Percentiles rank a stretch among this genome's conserved stretches.
Evolutionary conservation across 2,113 vertebrate species (phyloP).

Genomic region (Climacteris rufus): DNA sequence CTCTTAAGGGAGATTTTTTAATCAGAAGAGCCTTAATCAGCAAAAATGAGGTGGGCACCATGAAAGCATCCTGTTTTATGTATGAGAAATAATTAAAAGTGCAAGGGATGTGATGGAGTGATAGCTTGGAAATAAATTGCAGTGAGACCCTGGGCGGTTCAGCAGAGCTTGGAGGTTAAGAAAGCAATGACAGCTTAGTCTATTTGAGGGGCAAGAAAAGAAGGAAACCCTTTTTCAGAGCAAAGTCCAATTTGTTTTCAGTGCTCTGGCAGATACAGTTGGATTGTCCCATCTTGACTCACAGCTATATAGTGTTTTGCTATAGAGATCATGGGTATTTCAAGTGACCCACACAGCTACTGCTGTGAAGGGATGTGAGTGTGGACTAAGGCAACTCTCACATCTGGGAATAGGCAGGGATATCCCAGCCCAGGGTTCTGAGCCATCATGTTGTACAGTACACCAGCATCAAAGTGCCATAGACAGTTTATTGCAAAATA

Average conservation of each 20-base stretch:
- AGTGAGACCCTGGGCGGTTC: slow-evolving; percentile 13
- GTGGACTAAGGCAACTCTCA: background rate
- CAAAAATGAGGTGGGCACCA: slow-evolving; percentile 47
- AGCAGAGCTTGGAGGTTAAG: slow-evolving; percentile 27
- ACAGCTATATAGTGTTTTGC: background rate
- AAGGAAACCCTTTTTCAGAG: background rate
- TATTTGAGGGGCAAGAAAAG: background rate
- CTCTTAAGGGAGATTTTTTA: slow-evolving; percentile 60
- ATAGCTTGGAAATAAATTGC: slow-evolving; percentile 62
- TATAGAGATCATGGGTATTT: background rate
- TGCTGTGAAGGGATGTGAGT: background rate
- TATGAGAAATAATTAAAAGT: slow-evolving; percentile 70
- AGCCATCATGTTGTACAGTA: background rate
- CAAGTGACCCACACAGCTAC: background rate
- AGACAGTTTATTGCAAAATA: background rate
- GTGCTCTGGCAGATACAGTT: background rate
- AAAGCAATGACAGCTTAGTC: slow-evolving; percentile 1
- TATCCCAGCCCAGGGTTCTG: background rate
- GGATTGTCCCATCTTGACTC: background rate
- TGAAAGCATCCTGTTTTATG: slow-evolving; percentile 32
- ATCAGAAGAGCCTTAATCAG: slow-evolving; percentile 67
- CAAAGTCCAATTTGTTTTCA: background rate
- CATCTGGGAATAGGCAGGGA: background rate
- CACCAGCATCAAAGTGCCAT: background rate
- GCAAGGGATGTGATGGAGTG: slow-evolving; percentile 46